Evolutionary conservation across 2,888 invertebrate species (phyloP), one percentile per base, ranked within the genome.

Genomic region (Blera fallax): DNA sequence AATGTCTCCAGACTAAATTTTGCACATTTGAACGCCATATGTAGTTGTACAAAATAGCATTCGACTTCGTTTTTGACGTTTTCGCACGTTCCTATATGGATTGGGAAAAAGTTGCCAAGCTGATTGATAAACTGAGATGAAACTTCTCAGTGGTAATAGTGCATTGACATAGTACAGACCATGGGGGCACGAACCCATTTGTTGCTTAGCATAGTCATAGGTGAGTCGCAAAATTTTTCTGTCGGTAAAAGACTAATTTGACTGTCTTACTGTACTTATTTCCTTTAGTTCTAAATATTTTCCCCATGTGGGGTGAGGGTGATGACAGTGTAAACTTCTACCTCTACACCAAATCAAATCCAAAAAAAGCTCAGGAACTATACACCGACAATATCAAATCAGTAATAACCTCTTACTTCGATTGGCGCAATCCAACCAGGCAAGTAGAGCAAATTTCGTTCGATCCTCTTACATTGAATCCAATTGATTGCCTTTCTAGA

Each of bases 361-460:
- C 40, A 2, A 16, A 3, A 6, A 18, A 14, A 0, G 32, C 54
- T 2, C 43, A 76, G 4, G 21, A 56, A 8, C 14, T 76, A 11
- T 3, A 4, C 34, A 10, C 21, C 11, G 10, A 21, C 4, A 43
- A 69, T n/a, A 8, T 16, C 1, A 11, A 6, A n/a, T 67, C 69
- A 3, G 16, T 77, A 6, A 10, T 6, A 4, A 7, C 10, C 3
- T 77, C 77, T 14, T 7, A 32, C 3, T 77, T 69, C 24, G 48
- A 77, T 14, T 11, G n/a, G 6, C n/a, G 11, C 5, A 18, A 52
- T 60, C 77, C 77, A 21, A 77, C 77, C 7, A 69, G 50, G 77
- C 60, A 29, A 50, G 65, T 62, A 14, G 11, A 37, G 7, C 5
- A n/a, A n/a, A n/a, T n/a, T n/a, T n/a, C n/a, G 3, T 4, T 10